phyloP scores from a whole-genome alignment of 2,113 vertebrate genomes.

The Butorides virescens region DNA sequence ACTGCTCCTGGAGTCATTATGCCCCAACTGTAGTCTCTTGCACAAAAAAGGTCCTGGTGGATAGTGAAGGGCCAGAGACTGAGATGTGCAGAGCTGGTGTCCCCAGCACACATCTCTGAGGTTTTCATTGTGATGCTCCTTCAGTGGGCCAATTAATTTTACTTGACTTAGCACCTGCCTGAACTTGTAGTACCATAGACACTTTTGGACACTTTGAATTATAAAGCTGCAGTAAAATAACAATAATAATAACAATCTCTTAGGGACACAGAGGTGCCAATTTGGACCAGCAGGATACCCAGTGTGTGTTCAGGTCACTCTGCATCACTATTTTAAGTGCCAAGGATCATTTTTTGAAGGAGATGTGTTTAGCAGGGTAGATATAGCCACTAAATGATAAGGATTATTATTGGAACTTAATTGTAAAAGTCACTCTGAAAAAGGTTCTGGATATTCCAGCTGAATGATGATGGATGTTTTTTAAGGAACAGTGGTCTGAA shows the following conservation, averaged over 20 bases:
- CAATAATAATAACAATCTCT: background rate
- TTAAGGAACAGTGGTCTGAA: background rate
- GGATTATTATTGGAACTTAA: background rate
- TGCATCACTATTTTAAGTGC: background rate
- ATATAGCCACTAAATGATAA: background rate
- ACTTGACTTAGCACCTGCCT: background rate
- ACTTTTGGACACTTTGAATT: background rate
- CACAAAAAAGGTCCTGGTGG: background rate
- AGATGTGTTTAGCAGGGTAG: background rate
- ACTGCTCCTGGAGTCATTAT: background rate
- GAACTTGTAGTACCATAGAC: background rate
- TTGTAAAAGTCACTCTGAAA: background rate
- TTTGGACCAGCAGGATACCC: background rate
- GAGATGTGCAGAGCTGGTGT: background rate
- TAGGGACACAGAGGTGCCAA: background rate
- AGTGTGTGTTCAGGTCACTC: background rate
- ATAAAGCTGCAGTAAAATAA: background rate
- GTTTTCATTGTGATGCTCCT: background rate
- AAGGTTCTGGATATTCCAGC: background rate
- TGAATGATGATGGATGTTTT: background rate
- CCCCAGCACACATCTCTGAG: background rate
- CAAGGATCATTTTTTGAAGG: background rate
- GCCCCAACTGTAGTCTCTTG: background rate
- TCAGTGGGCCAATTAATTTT: background rate
- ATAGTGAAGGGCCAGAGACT: background rate